Evolutionary conservation across 2,888 invertebrate genomes (phyloP).

Genomic region (Slavum lentiscoides): DNA sequence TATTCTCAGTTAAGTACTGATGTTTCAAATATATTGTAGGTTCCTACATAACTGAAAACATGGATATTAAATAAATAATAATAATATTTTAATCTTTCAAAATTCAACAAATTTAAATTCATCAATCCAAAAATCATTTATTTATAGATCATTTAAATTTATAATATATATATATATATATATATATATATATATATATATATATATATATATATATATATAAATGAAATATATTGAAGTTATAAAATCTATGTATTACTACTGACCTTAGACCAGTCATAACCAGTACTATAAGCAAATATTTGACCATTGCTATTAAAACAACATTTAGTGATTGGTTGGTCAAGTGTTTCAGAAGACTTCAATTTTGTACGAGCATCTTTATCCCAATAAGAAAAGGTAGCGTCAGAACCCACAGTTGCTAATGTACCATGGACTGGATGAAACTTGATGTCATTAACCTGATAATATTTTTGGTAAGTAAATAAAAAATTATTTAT

Average conservation of each 20-base stretch:
- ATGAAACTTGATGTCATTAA: slow-evolving; percentile 96
- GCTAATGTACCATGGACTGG: slow-evolving; percentile 95
- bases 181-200: too few species aligned
- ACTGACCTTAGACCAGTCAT: slow-evolving; percentile 95
- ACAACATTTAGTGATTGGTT: slow-evolving; percentile 87
- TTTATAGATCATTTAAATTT: too few species aligned
- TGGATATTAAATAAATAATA: too few species aligned
- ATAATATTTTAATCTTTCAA: too few species aligned
- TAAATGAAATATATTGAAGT: too few species aligned
- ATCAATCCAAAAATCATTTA: too few species aligned
- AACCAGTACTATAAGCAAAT: slow-evolving; percentile 95
- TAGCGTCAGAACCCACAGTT: slow-evolving; percentile 96
- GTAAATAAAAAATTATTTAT: background rate
- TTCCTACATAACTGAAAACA: too few species aligned
- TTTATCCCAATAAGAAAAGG: slow-evolving; percentile 99
- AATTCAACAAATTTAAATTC: too few species aligned
- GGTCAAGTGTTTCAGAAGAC: slow-evolving; percentile 92
- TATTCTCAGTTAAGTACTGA: too few species aligned
- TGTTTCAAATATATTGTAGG: too few species aligned
- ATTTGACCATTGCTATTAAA: slow-evolving; percentile 96
- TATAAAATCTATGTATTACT: background rate
- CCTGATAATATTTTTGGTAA: slow-evolving; percentile 60
- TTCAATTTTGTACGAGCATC: slow-evolving; percentile 97
- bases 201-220: too few species aligned
- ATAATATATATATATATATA: too few species aligned